Percentiles rank a stretch among this genome's conserved stretches.
phyloP scores from a whole-genome alignment of 2,797 vertebrate species.

The Nannoperca australis region DNA sequence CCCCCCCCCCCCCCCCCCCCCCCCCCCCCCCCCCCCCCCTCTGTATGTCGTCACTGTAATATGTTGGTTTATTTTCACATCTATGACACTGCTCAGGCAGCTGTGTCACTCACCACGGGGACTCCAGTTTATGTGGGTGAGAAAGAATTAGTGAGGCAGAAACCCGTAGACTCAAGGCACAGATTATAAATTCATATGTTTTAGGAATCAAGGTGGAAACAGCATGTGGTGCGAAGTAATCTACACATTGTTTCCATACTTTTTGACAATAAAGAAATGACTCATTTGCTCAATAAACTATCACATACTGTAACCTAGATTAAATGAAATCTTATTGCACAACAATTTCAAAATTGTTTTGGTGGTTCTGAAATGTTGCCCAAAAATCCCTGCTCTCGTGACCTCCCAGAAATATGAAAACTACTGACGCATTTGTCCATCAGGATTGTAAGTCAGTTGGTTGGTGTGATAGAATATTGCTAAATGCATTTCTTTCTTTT shows the following conservation, averaged over 20 bases:
- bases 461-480: background rate
- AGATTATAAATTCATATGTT: background rate
- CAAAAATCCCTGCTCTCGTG: background rate
- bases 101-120: constrained; percentile 53
- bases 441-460: background rate
- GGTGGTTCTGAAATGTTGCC: constrained; percentile 13
- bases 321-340: constrained; percentile 17
- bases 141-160: background rate
- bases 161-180: background rate
- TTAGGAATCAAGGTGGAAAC: background rate
- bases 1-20: too few relatives aligned
- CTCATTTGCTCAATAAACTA: background rate
- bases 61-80: constrained; percentile 71
- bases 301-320: fast-evolving
- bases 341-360: constrained; percentile 15
- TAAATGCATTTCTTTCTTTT: constrained; percentile 28
- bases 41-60: constrained; percentile 52
- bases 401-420: constrained; percentile 28
- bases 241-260: constrained; percentile 2
- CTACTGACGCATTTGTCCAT: background rate
- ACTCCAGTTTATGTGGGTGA: constrained; percentile 19
- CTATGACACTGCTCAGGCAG: constrained; percentile 41
- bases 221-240: constrained; percentile 20
- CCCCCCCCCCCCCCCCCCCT: too few relatives aligned
- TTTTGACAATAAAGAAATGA: background rate